Evolutionary conservation across 2,888 invertebrate genomes (phyloP).

Genomic region (Caenorhabditis becei): DNA sequence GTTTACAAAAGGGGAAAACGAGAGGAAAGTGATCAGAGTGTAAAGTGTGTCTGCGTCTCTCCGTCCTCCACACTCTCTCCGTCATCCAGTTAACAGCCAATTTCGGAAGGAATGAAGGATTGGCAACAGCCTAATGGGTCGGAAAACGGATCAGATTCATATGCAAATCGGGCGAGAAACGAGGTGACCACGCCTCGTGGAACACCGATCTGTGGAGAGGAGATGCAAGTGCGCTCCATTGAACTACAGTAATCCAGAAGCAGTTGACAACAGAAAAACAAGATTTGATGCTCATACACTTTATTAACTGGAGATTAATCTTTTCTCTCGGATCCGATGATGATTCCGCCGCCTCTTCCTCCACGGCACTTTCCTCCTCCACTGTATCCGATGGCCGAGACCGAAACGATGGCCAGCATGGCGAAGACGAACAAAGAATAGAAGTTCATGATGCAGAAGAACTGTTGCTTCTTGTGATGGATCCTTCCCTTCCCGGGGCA

Average conservation of each 20-base stretch:
- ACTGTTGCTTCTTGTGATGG: neutral
- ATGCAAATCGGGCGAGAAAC: constrained; percentile 34
- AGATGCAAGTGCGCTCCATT: no score
- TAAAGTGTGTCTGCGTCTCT: constrained; percentile 41
- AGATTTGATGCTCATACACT: no score
- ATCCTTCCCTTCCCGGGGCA: no score
- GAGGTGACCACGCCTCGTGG: no score
- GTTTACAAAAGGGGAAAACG: constrained; percentile 8
- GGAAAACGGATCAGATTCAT: constrained; percentile 35
- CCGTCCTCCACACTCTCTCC: neutral
- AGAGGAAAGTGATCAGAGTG: constrained; percentile 37
- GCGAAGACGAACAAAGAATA: constrained; percentile 12
- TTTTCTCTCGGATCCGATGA: neutral
- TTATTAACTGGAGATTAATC: no score
- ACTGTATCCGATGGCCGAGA: neutral
- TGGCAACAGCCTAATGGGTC: constrained; percentile 35
- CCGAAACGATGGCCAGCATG: constrained; percentile 1
- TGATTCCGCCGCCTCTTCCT: neutral
- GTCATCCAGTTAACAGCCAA: constrained; percentile 34
- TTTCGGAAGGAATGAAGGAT: constrained; percentile 1
- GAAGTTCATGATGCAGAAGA: constrained; percentile 5
- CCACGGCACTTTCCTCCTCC: neutral
- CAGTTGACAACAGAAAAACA: no score
- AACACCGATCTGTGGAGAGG: no score
- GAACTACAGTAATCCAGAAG: no score